Conservation (phyloP, 2,797 vertebrate genomes). For the Galaxias olidus region DNA sequence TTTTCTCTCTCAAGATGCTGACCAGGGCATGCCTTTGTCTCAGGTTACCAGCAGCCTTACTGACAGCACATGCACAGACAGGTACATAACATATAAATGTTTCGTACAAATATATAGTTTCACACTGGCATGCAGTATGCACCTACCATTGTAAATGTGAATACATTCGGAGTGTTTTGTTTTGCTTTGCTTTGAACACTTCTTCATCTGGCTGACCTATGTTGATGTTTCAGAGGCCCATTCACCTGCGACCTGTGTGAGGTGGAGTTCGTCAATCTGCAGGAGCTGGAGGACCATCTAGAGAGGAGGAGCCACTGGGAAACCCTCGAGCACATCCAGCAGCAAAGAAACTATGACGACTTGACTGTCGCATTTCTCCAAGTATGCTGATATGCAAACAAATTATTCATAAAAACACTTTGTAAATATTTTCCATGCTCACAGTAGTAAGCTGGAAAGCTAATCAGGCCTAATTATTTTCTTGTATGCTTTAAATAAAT, state of each 20-base stretch:
- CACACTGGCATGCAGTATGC: no score
- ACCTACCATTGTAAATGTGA: no score
- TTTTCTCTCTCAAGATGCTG: neutral
- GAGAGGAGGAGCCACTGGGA: conserved; percentile 66
- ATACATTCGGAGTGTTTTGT: no score
- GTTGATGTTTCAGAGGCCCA: conserved; percentile 36
- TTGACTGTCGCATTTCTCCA: conserved; percentile 65
- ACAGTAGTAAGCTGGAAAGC: neutral
- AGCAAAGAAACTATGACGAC: conserved; percentile 63
- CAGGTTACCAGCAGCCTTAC: no score
- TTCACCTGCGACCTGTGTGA: conserved; percentile 68
- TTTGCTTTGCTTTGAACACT: no score
- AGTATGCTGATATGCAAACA: conserved; percentile 34
- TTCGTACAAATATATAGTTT: no score
- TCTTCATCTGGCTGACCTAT: conserved; percentile 58
- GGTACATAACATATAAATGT: no score
- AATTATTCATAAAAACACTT: neutral
- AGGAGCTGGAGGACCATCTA: conserved; percentile 64
- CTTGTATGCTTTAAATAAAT: neutral
- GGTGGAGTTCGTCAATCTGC: conserved; percentile 45
- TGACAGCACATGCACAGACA: no score
- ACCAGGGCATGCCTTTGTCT: no score
- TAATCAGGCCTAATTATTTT: neutral
- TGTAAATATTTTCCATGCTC: no score
- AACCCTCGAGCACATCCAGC: conserved; percentile 67